Percentiles rank a stretch among this genome's conserved stretches.
Evolutionary conservation across 2,113 vertebrate species (phyloP).

Genomic region (Nerophis ophidion): DNA sequence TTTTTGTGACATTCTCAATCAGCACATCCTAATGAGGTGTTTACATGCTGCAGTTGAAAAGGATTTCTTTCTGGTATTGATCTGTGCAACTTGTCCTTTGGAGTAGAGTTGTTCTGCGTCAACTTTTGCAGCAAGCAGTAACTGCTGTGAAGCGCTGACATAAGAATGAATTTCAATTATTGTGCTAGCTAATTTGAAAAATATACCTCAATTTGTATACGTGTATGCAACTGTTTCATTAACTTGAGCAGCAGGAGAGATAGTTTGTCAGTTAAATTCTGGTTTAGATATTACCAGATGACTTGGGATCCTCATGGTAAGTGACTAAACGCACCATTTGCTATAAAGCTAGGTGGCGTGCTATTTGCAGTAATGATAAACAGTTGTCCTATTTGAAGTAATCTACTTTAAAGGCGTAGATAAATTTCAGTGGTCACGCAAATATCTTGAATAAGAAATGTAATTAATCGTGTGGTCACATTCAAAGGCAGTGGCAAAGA

Average conservation of each 20-base stretch:
- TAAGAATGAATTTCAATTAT: neutral
- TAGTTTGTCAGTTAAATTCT: conserved; percentile 4
- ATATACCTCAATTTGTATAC: neutral
- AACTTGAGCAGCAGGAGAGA: conserved; percentile 9
- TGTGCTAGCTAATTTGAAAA: neutral
- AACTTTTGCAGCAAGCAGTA: neutral
- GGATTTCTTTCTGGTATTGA: neutral
- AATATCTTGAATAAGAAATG: neutral
- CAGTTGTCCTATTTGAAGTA: neutral
- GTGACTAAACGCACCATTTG: conserved; percentile 15
- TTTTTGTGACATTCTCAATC: too few relatives aligned
- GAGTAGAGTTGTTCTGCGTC: neutral
- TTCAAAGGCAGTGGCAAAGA: neutral
- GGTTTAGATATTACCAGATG: neutral
- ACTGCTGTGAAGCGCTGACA: neutral
- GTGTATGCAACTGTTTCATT: neutral
- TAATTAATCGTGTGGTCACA: neutral
- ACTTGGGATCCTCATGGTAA: neutral
- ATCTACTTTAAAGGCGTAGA: neutral
- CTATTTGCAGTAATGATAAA: conserved; percentile 6
- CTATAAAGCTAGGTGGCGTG: conserved; percentile 3
- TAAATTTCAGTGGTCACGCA: neutral
- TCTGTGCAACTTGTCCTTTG: conserved; percentile 7
- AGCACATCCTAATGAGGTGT: too few relatives aligned
- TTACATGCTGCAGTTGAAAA: neutral